phyloP scores from a whole-genome alignment of 2,888 invertebrate species.

The Melolontha melolontha region DNA sequence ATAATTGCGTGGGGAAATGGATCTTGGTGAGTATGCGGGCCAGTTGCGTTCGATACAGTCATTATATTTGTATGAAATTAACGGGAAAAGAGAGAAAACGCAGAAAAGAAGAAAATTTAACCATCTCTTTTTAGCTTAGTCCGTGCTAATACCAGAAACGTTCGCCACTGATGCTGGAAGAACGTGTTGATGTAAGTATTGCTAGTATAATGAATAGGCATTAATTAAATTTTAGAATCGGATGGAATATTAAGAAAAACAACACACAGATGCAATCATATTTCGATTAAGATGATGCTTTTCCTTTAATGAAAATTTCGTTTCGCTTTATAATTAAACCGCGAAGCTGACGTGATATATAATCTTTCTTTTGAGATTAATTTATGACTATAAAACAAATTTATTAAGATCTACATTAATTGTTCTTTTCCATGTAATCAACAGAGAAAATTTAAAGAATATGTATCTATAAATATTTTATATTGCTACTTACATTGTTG shows the following conservation, averaged over 20 bases:
- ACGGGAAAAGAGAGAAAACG: slow-evolving; percentile 2
- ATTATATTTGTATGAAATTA: slow-evolving; percentile 46
- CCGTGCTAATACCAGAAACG: too few relatives aligned
- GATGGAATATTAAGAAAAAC: slow-evolving; percentile 33
- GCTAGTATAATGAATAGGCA: slow-evolving; percentile 15
- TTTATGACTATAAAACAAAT: too few relatives aligned
- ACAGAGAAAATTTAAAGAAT: too few relatives aligned
- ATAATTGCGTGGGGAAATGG: slow-evolving; percentile 60
- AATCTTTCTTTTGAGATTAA: too few relatives aligned
- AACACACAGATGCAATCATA: slow-evolving; percentile 39
- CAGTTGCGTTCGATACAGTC: slow-evolving; percentile 51
- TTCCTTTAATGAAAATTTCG: slow-evolving; percentile 40
- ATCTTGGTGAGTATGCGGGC: slow-evolving; percentile 37
- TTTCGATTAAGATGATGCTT: slow-evolving; percentile 42
- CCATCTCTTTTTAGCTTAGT: background rate
- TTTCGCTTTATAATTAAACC: slow-evolving; percentile 28
- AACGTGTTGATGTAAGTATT: too few relatives aligned
- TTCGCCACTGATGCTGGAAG: background rate
- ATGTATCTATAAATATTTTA: too few relatives aligned
- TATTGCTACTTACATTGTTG: too few relatives aligned
- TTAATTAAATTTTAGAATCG: slow-evolving; percentile 15
- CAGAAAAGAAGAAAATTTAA: slow-evolving; percentile 41
- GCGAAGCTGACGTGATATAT: background rate
- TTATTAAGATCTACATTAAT: too few relatives aligned
- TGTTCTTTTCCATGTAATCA: too few relatives aligned